A percentile compares a stretch with the other conserved stretches of the same genome.
These are phyloP conservation scores for Vesta saturnalis DNA, from an alignment of 2,888 invertebrate genomes.

Conservation along the genomic window DNA sequence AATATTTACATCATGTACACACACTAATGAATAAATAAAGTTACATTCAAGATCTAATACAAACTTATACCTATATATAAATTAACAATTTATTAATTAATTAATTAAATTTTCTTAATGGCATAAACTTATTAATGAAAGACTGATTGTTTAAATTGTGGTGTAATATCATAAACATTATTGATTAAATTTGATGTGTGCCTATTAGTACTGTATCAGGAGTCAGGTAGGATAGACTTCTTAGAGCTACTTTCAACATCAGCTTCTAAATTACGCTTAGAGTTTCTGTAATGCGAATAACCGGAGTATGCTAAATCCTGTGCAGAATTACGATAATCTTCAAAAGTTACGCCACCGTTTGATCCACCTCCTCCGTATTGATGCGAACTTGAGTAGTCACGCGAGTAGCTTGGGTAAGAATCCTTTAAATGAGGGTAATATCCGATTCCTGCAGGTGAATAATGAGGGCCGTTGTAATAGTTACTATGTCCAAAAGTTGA, in stretches of 20 bases:
- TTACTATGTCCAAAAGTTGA: slow-evolving; percentile 65
- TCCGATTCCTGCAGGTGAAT: slow-evolving; percentile 79
- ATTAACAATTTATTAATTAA: too few species aligned
- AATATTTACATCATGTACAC: too few species aligned
- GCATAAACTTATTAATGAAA: too few species aligned
- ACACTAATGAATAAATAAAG: too few species aligned
- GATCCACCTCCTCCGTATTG: slow-evolving; percentile 43
- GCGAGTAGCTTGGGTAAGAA: slow-evolving; percentile 62
- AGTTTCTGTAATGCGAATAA: slow-evolving; percentile 72
- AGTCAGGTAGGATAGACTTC: slow-evolving; percentile 62
- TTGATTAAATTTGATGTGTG: too few species aligned
- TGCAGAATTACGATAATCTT: slow-evolving; percentile 67
- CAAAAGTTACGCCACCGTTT: slow-evolving; percentile 70
- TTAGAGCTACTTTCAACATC: slow-evolving; percentile 51
- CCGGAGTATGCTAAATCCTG: slow-evolving; percentile 81
- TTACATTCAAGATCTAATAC: too few species aligned
- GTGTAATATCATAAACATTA: too few species aligned
- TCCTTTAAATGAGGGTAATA: slow-evolving; percentile 64
- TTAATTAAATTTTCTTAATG: too few species aligned
- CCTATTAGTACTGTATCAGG: slow-evolving; percentile 47
- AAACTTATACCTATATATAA: too few species aligned
- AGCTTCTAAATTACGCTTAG: slow-evolving; percentile 63
- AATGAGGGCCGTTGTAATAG: slow-evolving; percentile 69
- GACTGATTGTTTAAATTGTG: too few species aligned
- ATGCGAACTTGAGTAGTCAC: slow-evolving; percentile 55